Evolutionary conservation across 2,797 vertebrate genomes (phyloP).

Genomic region (Gadopsis marmoratus): DNA sequence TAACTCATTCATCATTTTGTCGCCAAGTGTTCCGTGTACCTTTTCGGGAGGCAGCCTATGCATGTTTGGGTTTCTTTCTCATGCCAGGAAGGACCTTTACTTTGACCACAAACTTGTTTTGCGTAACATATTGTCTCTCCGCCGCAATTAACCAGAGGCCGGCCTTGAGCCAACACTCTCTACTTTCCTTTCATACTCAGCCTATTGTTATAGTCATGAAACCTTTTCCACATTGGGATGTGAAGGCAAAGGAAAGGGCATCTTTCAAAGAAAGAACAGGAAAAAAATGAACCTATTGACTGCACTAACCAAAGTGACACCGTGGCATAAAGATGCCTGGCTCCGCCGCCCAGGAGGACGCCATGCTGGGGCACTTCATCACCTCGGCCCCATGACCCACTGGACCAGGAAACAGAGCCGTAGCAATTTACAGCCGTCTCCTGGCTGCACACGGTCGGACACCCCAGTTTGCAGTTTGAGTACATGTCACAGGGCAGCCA

Average conservation of each 20-base stretch:
- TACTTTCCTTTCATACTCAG: not conserved
- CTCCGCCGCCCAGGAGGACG: not conserved
- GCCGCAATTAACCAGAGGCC: not conserved
- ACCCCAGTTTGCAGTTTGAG: not conserved
- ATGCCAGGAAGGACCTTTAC: not conserved
- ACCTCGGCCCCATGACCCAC: constrained; percentile 34
- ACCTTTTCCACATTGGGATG: constrained; percentile 17
- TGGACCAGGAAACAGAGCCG: constrained; percentile 29
- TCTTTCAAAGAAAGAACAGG: constrained; percentile 32
- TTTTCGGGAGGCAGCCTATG: not conserved
- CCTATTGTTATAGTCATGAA: constrained; percentile 5
- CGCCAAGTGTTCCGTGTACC: not conserved
- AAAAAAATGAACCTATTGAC: constrained; percentile 53
- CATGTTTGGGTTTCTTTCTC: not conserved
- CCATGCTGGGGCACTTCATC: constrained; percentile 49
- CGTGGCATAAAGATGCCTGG: constrained; percentile 41
- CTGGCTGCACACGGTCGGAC: constrained; percentile 7
- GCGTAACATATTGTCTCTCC: not conserved
- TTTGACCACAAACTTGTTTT: not conserved
- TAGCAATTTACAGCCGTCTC: constrained; percentile 8
- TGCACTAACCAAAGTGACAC: constrained; percentile 53
- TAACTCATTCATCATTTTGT: not conserved
- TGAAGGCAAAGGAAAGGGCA: constrained; percentile 28
- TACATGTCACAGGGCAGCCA: constrained; percentile 14
- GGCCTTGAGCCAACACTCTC: not conserved